These are phyloP conservation scores for Lepilemur septentrionalis DNA, from an alignment of 2,797 vertebrate genomes.

Conservation along the genomic window DNA sequence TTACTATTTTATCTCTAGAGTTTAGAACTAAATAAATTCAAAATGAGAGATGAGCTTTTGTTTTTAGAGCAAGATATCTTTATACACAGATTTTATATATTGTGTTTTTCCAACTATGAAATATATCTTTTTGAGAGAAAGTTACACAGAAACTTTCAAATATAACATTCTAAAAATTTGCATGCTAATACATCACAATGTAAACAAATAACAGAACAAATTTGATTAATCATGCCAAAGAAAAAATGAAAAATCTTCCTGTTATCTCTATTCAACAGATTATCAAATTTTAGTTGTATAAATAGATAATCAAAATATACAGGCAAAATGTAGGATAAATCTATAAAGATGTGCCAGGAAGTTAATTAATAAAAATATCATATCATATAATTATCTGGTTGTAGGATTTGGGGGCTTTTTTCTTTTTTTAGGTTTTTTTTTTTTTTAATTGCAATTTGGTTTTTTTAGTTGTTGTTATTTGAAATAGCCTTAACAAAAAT, in stretches of 20 bases:
- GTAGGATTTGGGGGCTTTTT: background rate
- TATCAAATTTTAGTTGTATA: background rate
- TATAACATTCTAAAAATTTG: background rate
- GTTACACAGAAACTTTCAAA: background rate
- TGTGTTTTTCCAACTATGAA: background rate
- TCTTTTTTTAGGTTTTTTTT: background rate
- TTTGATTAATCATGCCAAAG: background rate
- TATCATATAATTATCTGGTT: background rate
- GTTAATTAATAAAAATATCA: background rate
- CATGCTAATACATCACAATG: background rate
- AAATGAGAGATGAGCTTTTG: background rate
- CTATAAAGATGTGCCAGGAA: background rate
- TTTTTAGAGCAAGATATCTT: background rate
- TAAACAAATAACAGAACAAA: background rate
- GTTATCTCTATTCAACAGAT: background rate
- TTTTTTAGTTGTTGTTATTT: background rate
- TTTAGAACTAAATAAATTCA: background rate
- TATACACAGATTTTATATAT: background rate
- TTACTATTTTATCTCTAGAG: background rate
- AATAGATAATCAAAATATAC: background rate
- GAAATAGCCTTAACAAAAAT: background rate
- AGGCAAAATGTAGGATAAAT: background rate
- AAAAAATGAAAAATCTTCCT: background rate
- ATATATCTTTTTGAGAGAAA: background rate
- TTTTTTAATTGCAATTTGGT: background rate